Evolutionary conservation across 2,888 invertebrate species (phyloP), one percentile per base, ranked within the genome.

Genomic region (Siphlonurus alternatus): DNA sequence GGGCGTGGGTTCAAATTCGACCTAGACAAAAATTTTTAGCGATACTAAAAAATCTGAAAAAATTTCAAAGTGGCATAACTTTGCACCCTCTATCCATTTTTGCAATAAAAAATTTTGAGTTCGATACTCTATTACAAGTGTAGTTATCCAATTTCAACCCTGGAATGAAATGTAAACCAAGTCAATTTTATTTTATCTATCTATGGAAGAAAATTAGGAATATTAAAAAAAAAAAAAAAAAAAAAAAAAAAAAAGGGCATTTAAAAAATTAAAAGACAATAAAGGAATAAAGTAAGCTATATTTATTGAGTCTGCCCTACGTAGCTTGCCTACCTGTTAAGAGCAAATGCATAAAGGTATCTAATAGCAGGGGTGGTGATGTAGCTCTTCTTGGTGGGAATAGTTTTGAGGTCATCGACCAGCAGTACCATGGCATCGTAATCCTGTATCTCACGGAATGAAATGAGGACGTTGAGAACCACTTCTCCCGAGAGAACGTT

Each of bases 351-450:
- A 76, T 96, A 97, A 70, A 94, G 81, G 75, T 91, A 93, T 75
- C 89, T 85, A 72, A 99, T 94, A 68, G 92, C 89, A 19, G 90
- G 88, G 66, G 93, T 93, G 72, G 90, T 89, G 25, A 92, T 85
- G 74, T 90, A 91, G 74, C 90, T 90, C 73, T 88, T 88, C 67
- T 91, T 86, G 70, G 89, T 91, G 69, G 94, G 93, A 67, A 97
- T 85, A 1, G 90, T 88, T 73, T 88, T 87, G 67, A 99, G 77
- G 74, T 97, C 97, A 73, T 95, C 94, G 0, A 98, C 93, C 59
- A 99, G 81, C 70, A 92, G 90, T 22, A 99, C 97, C 88, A 99
- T 99, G 0, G 94, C 90, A 76, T 97, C 94, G 73, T 97, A 97
- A 74, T 95, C 95, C 81, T 93, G 93, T 69, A 92, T 89, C 74